Evolutionary conservation across 37 sponge, comb jelly and placozoan species (phyloP), one percentile per base, ranked within the genome.

Genomic region (Geodia barretti): DNA sequence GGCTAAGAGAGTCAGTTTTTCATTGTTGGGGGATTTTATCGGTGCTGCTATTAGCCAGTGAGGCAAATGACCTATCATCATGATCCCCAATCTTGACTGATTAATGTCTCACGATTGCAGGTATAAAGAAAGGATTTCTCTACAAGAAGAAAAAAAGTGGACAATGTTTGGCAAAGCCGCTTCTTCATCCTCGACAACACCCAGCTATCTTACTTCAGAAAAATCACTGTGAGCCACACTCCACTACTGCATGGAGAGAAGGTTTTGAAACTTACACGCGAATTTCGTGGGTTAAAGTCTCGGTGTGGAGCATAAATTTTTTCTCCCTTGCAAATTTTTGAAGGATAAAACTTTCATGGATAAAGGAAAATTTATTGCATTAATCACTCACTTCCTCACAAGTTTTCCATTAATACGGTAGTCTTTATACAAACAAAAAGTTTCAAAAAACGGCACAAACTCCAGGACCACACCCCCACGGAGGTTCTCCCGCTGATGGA

Each of bases 61-160:
- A 17, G 19, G 40, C 72, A n/a, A n/a, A n/a, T n/a, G n/a, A n/a
- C n/a, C n/a, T n/a, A n/a, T n/a, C n/a, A n/a, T n/a, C n/a, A n/a
- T n/a, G n/a, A n/a, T n/a, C n/a, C n/a, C n/a, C n/a, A n/a, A n/a
- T n/a, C n/a, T n/a, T n/a, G n/a, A n/a, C n/a, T n/a, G n/a, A 47
- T 7, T 29, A 30, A 29, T 65, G 67, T 65, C 31, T 23, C 31
- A 65, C 24, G 54, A 17, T 47, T 47, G 14, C 69, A 92, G 92
- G 92, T 32, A 34, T 37, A 36, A 92, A 87, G 69, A 87, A 84
- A 72, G 88, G 92, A 1, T n/a, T 67, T 81, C 39, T 71, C 87
- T 20, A 76, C 72, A 36, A 92, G 87, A 75, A 80, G 80, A 58
- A 92, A 92, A 82, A 92, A 92, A 61, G 79, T 85, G 0, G 84